These are phyloP conservation scores for Chorisops tibialis DNA, from an alignment of 2,888 invertebrate species.

Conservation along the genomic window DNA sequence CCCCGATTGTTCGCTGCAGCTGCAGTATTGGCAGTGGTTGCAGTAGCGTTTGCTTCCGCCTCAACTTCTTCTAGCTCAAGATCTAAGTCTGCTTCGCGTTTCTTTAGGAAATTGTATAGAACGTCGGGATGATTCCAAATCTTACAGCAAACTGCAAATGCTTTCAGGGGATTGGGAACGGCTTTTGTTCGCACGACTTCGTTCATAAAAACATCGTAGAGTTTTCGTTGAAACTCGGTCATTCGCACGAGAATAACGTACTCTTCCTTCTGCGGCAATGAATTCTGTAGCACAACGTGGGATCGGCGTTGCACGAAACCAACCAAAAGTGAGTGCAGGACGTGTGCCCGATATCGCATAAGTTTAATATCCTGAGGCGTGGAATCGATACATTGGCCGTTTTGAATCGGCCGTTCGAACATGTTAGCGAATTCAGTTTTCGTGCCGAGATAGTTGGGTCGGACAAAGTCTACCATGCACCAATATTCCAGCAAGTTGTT, in stretches of 20 bases:
- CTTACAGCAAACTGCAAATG: conserved; percentile 98
- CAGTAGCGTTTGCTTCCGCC: conserved; percentile 40
- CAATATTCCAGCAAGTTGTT: conserved; percentile 96
- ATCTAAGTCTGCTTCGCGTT: conserved; percentile 73
- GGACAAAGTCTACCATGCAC: conserved; percentile 99
- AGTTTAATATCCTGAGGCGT: conserved; percentile 90
- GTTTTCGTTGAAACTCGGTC: conserved; percentile 83
- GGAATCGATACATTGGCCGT: conserved; percentile 96
- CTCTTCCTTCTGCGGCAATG: conserved; percentile 91
- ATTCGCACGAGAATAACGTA: conserved; percentile 87
- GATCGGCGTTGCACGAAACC: conserved; percentile 96
- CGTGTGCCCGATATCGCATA: conserved; percentile 94
- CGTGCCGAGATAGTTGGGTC: conserved; percentile 95
- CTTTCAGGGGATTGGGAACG: conserved; percentile 92
- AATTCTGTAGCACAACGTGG: conserved; percentile 87
- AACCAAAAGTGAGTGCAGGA: conserved; percentile 86
- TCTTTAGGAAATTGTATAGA: conserved; percentile 80
- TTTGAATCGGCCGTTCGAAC: conserved; percentile 98
- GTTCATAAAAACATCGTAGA: conserved; percentile 93
- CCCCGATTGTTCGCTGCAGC: conserved; percentile 25
- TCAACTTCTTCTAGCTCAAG: conserved; percentile 78
- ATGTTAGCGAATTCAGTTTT: conserved; percentile 97
- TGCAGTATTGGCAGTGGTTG: conserved; percentile 4
- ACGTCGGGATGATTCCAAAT: conserved; percentile 97
- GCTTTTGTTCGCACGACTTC: conserved; percentile 81